These are phyloP conservation scores for Chaetodon trifasciatus DNA, from an alignment of 2,797 vertebrate genomes.

Conservation along the genomic window DNA sequence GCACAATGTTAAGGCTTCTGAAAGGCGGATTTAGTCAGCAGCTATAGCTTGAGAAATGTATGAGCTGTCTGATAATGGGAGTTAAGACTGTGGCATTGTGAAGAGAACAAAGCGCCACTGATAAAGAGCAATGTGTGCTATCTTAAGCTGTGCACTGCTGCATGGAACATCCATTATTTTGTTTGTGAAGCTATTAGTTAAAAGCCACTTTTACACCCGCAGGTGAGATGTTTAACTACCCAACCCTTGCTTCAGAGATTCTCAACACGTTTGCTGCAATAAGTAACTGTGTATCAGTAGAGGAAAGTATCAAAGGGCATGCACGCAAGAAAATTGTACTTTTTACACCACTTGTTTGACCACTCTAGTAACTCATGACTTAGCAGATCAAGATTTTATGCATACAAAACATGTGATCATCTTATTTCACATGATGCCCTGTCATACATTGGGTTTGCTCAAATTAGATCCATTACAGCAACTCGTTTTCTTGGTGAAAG, in stretches of 20 bases:
- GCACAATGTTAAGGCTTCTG: slow-evolving; percentile 7
- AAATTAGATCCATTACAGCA: not conserved
- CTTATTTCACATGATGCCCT: too few relatives aligned
- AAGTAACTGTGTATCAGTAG: too few relatives aligned
- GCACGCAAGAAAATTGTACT: not conserved
- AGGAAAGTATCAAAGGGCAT: not conserved
- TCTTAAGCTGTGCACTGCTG: slow-evolving; percentile 7
- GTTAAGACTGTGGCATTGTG: slow-evolving; percentile 37
- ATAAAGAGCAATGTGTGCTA: slow-evolving; percentile 38
- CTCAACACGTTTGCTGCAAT: not conserved
- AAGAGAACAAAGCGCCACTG: slow-evolving; percentile 49
- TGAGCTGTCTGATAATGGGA: slow-evolving; percentile 38
- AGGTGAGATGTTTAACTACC: slow-evolving; percentile 23
- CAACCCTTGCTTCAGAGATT: not conserved
- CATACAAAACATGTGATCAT: not conserved
- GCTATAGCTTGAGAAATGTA: slow-evolving; percentile 3
- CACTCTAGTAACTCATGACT: not conserved
- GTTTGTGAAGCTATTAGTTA: slow-evolving; percentile 55
- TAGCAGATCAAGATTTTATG: not conserved
- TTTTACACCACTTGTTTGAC: not conserved
- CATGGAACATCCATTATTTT: slow-evolving; percentile 30
- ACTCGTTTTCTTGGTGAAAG: not conserved
- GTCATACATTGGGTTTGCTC: not conserved
- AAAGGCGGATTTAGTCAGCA: slow-evolving; percentile 29
- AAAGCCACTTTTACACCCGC: slow-evolving; percentile 41